phyloP scores from a whole-genome alignment of 2,797 vertebrate genomes.

The Delichon dasypus region DNA sequence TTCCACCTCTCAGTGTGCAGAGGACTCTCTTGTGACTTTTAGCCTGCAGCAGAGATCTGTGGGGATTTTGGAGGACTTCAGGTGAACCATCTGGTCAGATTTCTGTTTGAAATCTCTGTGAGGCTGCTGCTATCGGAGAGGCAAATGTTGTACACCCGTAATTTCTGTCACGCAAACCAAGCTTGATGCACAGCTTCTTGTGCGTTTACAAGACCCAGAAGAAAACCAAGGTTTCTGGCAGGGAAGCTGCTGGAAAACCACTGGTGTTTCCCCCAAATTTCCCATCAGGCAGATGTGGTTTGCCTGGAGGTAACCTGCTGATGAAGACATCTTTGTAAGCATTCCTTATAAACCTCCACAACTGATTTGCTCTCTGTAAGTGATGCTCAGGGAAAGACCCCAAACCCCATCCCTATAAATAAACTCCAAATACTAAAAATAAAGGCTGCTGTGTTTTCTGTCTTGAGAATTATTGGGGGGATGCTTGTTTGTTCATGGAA shows the following conservation, averaged over 20 bases:
- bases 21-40: background rate
- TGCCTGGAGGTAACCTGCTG: background rate
- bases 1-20: background rate
- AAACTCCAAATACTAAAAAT: background rate
- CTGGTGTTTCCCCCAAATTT: background rate
- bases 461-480: background rate
- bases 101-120: background rate
- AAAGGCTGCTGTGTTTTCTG: background rate
- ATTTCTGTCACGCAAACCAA: background rate
- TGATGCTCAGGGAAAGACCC: background rate
- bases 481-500: background rate
- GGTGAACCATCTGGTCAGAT: background rate
- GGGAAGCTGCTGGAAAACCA: background rate
- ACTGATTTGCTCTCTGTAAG: background rate
- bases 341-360: background rate
- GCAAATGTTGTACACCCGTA: background rate
- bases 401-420: background rate
- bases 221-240: background rate
- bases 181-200: background rate
- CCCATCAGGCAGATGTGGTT: background rate
- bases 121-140: background rate
- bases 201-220: background rate
- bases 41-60: background rate
- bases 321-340: background rate
- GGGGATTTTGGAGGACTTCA: background rate